Evolutionary conservation across 2,888 invertebrate genomes (phyloP), one percentile per base, ranked within the genome.

Genomic region (Ennomos quercinarius): DNA sequence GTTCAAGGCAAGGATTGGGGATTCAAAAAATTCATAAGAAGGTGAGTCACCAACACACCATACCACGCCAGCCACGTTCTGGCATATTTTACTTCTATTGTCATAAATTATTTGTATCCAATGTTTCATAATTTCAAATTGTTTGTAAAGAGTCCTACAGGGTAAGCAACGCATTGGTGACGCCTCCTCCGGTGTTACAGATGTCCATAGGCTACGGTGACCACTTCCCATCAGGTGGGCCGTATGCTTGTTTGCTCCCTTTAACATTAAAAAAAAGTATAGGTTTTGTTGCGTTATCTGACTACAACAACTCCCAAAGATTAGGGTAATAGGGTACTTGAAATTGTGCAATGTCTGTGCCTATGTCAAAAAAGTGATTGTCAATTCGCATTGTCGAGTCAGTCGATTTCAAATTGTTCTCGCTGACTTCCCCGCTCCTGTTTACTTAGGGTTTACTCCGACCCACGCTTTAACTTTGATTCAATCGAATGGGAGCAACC

Each of bases 1-100:
- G 99, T 99, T 66, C 99, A 99, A 93, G 99, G 99, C 77, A 99
- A 99, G 93, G 99, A 99, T 94, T 99, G 99, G 99, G 99, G 99
- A 61, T 99, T 99, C 94, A 99, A 99, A 93, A 99, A 99, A 91
- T 99, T 99, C 88, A 99, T 99, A 72, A 95, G 99, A 82, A 95
- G 92, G 92, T 90, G 73, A 84, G 86, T 74, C 38, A 42, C 41
- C 39, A 27, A 6, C 27, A 49, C 51, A 41, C 48, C 38, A 53
- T 49, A 27, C 27, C 6, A 27, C 47, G 11, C 45, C 13, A 11
- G 53, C 41, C 39, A 50, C 27, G 40, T 58, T 51, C 61, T 63
- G 56, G 36, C 39, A 46, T 17, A 44, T 53, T 61, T 43, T n/a
- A 37, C 4, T 13, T 10, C 11, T 40, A 40, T 40, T 10, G 13